These are phyloP conservation scores for Trachelipus rathkii DNA, from an alignment of 1,140 invertebrate species.

Conservation along the genomic window DNA sequence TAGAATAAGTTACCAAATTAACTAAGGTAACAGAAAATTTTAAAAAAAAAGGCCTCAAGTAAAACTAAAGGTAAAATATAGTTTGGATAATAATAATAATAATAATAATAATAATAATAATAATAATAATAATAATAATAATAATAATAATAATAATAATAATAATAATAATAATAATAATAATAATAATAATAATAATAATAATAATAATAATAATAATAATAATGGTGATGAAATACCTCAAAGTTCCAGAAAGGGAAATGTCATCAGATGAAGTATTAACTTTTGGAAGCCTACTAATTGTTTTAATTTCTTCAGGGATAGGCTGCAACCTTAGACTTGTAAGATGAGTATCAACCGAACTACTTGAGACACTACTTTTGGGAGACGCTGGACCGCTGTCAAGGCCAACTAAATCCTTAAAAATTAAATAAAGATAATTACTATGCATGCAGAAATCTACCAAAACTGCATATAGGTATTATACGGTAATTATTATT, in stretches of 20 bases:
- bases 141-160: too few species aligned
- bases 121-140: too few species aligned
- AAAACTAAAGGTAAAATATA: too few species aligned
- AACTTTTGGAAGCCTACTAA: slow-evolving; percentile 19
- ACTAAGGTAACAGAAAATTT: too few species aligned
- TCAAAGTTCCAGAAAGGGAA: slow-evolving; percentile 35
- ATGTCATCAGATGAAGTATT: slow-evolving; percentile 38
- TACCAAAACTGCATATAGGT: too few species aligned
- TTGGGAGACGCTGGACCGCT: slow-evolving; percentile 44
- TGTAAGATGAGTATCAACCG: slow-evolving; percentile 40
- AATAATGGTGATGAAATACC: slow-evolving; percentile 7
- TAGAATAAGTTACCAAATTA: too few species aligned
- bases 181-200: too few species aligned
- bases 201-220: neutral
- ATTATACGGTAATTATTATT: too few species aligned
- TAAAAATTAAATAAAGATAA: neutral
- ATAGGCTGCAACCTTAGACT: slow-evolving; percentile 42
- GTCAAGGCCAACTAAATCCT: slow-evolving; percentile 21
- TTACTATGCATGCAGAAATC: neutral
- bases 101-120: too few species aligned
- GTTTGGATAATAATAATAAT: too few species aligned
- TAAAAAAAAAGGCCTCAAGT: too few species aligned
- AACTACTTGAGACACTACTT: slow-evolving; percentile 45
- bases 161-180: too few species aligned
- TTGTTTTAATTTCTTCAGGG: slow-evolving; percentile 37